Percentiles rank a stretch among this genome's conserved stretches.
phyloP scores from a whole-genome alignment of 2,113 vertebrate genomes.

The Caracal caracal region DNA sequence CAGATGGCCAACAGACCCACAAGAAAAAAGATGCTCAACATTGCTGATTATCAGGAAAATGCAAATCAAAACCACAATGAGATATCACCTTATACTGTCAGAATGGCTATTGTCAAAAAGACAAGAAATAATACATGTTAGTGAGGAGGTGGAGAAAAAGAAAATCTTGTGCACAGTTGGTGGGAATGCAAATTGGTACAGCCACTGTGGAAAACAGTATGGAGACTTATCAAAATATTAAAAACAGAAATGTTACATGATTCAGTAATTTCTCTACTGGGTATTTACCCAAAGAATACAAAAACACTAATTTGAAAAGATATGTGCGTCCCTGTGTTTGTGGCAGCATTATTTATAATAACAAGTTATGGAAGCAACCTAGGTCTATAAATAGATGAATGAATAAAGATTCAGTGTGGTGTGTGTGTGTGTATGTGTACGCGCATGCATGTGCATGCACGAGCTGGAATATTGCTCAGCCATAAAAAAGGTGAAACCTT shows the following conservation, averaged over 20 bases:
- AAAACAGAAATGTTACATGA: neutral
- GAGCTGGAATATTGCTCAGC: neutral
- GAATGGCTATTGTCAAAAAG: neutral
- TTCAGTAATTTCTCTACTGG: neutral
- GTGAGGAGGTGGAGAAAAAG: neutral
- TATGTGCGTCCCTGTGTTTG: neutral
- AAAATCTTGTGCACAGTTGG: neutral
- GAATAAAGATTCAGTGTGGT: neutral
- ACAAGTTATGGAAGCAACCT: neutral
- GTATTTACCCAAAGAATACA: neutral
- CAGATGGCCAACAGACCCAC: neutral
- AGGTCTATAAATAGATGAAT: neutral
- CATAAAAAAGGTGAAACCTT: neutral
- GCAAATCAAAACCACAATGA: neutral
- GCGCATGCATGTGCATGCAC: rapidly evolving
- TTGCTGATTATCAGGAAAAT: neutral
- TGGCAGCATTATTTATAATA: neutral
- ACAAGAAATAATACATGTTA: neutral
- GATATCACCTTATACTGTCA: neutral
- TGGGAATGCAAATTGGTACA: neutral
- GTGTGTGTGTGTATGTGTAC: no score
- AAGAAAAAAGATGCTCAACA: neutral
- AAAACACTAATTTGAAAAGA: neutral
- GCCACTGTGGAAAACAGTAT: neutral
- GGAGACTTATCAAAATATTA: neutral